Conservation (phyloP, 2,888 invertebrate genomes). For the Silvanus unidentatus region DNA sequence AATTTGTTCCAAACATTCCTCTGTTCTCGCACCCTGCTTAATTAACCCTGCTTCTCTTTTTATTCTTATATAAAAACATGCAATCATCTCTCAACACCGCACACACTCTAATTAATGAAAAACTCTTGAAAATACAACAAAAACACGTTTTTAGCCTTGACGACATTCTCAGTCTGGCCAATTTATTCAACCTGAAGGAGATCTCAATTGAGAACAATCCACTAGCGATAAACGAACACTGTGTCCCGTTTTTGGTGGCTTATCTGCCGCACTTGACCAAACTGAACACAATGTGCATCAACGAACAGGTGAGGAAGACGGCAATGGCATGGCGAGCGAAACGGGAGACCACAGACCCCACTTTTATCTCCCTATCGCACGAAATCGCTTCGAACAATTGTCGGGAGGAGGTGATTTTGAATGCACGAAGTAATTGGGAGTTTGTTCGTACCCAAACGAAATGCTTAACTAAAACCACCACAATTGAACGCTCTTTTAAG, state of each 20-base stretch:
- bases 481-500: slow-evolving; percentile 31
- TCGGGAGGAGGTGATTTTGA: slow-evolving; percentile 78
- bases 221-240: slow-evolving; percentile 72
- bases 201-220: slow-evolving; percentile 84
- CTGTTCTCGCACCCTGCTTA: too few relatives aligned
- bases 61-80: too few relatives aligned
- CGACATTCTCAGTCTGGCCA: slow-evolving; percentile 76
- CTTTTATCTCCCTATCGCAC: slow-evolving; percentile 58
- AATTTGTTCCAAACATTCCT: background rate
- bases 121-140: too few relatives aligned
- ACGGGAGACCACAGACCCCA: slow-evolving; percentile 66
- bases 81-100: too few relatives aligned
- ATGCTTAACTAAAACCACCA: slow-evolving; percentile 47
- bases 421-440: slow-evolving; percentile 85
- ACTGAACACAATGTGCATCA: slow-evolving; percentile 73
- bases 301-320: slow-evolving; percentile 69
- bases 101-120: too few relatives aligned
- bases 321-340: slow-evolving; percentile 76
- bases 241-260: slow-evolving; percentile 74
- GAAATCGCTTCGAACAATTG: slow-evolving; percentile 56
- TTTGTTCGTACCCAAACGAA: slow-evolving; percentile 62
- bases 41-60: too few relatives aligned
- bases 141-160: slow-evolving; percentile 66
- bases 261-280: slow-evolving; percentile 68
- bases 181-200: slow-evolving; percentile 71